Conservation (phyloP, 2,888 invertebrate genomes). For the Macrophya alboannulata region DNA sequence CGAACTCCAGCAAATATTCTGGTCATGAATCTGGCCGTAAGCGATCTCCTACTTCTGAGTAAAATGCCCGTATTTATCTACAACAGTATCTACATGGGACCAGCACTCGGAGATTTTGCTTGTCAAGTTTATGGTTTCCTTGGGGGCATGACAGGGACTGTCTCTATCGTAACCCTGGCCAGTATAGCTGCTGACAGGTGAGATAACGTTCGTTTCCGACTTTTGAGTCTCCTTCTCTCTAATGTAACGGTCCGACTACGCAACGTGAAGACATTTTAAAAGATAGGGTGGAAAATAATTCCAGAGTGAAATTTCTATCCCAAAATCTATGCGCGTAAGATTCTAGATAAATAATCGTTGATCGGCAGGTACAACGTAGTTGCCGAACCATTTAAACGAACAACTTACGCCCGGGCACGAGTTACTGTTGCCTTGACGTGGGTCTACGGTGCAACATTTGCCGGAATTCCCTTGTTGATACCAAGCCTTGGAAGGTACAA, state of each 20-base stretch:
- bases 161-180: conserved; percentile 90
- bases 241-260: background rate
- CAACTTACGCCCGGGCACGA: conserved; percentile 84
- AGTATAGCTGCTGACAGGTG: conserved; percentile 88
- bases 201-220: conserved; percentile 41
- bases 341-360: background rate
- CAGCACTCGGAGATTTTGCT: conserved; percentile 87
- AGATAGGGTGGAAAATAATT: background rate
- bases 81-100: conserved; percentile 88
- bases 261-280: background rate
- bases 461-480: conserved; percentile 86
- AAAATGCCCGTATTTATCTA: conserved; percentile 89
- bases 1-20: conserved; percentile 89
- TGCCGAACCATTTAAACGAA: conserved; percentile 88
- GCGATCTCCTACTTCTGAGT: conserved; percentile 88
- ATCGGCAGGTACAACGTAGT: conserved; percentile 87
- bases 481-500: conserved; percentile 89
- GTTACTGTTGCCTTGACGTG: conserved; percentile 86
- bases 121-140: conserved; percentile 91
- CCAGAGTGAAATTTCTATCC: background rate
- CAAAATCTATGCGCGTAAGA: background rate
- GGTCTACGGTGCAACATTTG: conserved; percentile 88
- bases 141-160: conserved; percentile 91
- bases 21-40: conserved; percentile 89
- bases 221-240: background rate